Conservation (phyloP, 2,797 vertebrate genomes). For the Premnoplex brunnescens region DNA sequence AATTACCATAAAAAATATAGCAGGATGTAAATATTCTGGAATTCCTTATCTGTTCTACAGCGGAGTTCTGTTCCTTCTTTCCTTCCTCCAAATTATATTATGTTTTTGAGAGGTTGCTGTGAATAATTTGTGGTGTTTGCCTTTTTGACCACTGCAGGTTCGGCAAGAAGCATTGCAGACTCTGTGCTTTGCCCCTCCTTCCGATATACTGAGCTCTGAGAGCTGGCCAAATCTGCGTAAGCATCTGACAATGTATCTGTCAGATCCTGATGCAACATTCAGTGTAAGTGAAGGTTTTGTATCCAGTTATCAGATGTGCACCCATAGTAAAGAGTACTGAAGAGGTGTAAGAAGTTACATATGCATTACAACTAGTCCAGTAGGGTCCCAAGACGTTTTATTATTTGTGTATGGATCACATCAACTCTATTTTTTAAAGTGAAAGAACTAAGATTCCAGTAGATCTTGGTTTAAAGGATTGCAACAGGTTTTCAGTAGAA, state of each 20-base stretch:
- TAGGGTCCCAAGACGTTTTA: not conserved
- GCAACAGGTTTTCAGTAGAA: not conserved
- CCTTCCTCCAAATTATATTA: not conserved
- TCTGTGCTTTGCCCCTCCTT: constrained; percentile 86
- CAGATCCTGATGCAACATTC: constrained; percentile 85
- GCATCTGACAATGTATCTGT: constrained; percentile 83
- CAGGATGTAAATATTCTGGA: not conserved
- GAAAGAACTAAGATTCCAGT: not conserved
- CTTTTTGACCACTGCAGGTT: constrained; percentile 75
- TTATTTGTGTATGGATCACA: not conserved
- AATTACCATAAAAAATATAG: not conserved
- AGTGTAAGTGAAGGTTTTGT: constrained; percentile 79
- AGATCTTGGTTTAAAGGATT: not conserved
- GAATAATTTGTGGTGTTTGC: not conserved
- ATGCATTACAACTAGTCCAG: not conserved
- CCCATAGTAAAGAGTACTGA: not conserved
- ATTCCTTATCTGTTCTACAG: not conserved
- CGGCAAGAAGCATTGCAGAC: constrained; percentile 88
- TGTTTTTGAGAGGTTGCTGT: not conserved
- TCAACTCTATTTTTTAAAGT: not conserved
- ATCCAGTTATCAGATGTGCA: not conserved
- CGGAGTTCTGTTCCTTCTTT: not conserved
- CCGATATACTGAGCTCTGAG: constrained; percentile 91
- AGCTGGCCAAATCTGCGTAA: constrained; percentile 86
- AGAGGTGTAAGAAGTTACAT: not conserved